Evolutionary conservation across 2,888 invertebrate species (phyloP).

Genomic region (Taphrorychus bicolor): DNA sequence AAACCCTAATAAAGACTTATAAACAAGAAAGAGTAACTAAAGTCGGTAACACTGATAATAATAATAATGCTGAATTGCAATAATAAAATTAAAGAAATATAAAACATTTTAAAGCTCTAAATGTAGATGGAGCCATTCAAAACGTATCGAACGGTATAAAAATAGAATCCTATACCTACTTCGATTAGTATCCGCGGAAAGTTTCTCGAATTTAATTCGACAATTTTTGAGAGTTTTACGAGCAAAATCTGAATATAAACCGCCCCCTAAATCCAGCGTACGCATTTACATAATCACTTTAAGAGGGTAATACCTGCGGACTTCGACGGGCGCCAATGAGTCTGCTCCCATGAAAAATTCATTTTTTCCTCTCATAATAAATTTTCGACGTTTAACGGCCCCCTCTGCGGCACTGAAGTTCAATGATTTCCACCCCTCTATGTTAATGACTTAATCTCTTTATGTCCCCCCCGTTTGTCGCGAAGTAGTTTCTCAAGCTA

Average conservation of each 20-base stretch:
- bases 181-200: slow-evolving; percentile 44
- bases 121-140: no score
- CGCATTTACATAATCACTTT: slow-evolving; percentile 37
- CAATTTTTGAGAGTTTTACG: slow-evolving; percentile 49
- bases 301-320: slow-evolving; percentile 30
- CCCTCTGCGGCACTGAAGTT: neutral
- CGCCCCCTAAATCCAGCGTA: slow-evolving; percentile 39
- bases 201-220: slow-evolving; percentile 46
- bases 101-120: no score
- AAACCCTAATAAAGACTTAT: no score
- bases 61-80: no score
- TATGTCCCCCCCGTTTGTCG: slow-evolving; percentile 17
- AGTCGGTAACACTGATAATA: no score
- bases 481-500: slow-evolving; percentile 22
- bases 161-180: slow-evolving; percentile 48
- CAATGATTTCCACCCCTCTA: slow-evolving; percentile 13
- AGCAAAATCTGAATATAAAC: slow-evolving; percentile 55
- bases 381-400: neutral
- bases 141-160: slow-evolving; percentile 54
- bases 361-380: neutral
- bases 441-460: slow-evolving; percentile 30
- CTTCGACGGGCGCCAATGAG: slow-evolving; percentile 23
- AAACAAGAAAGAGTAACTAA: no score
- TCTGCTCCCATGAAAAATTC: slow-evolving; percentile 10
- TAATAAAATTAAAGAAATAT: no score